phyloP scores from a whole-genome alignment of 2,888 invertebrate genomes.

The Hybos culiciformis region DNA sequence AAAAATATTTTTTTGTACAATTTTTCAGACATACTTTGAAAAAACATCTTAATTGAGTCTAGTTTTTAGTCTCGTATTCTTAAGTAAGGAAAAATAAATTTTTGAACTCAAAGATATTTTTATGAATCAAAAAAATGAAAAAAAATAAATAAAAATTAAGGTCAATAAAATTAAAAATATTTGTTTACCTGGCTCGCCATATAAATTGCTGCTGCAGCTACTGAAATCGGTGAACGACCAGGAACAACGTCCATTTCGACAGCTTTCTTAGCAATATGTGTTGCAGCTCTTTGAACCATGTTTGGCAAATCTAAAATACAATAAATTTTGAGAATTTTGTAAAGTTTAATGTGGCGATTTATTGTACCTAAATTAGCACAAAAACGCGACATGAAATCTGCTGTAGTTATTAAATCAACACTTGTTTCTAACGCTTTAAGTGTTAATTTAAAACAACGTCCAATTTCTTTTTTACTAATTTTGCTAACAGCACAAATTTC shows the following conservation, averaged over 20 bases:
- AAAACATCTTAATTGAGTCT: no score
- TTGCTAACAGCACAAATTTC: constrained; percentile 99
- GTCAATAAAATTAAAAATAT: not conserved
- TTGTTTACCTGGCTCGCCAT: constrained; percentile 88
- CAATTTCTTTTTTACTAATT: constrained; percentile 98
- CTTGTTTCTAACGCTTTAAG: constrained; percentile 92
- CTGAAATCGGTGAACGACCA: constrained; percentile 95
- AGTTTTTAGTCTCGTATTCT: no score
- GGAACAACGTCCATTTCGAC: constrained; percentile 95
- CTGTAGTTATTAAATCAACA: constrained; percentile 94
- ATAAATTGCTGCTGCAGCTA: constrained; percentile 98
- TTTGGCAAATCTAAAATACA: constrained; percentile 47
- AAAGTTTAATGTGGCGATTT: not conserved
- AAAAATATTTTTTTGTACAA: no score
- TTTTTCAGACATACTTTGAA: no score
- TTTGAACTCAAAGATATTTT: no score
- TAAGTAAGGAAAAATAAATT: no score
- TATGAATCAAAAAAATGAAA: not conserved
- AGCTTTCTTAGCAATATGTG: constrained; percentile 91
- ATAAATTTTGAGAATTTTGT: not conserved
- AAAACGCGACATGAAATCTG: constrained; percentile 98
- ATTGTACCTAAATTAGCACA: constrained; percentile 74
- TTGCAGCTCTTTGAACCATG: constrained; percentile 84
- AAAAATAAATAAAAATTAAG: constrained; percentile 2
- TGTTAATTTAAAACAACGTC: constrained; percentile 93